Conservation (phyloP, 2,797 vertebrate genomes). For the Sciaenops ocellatus region DNA sequence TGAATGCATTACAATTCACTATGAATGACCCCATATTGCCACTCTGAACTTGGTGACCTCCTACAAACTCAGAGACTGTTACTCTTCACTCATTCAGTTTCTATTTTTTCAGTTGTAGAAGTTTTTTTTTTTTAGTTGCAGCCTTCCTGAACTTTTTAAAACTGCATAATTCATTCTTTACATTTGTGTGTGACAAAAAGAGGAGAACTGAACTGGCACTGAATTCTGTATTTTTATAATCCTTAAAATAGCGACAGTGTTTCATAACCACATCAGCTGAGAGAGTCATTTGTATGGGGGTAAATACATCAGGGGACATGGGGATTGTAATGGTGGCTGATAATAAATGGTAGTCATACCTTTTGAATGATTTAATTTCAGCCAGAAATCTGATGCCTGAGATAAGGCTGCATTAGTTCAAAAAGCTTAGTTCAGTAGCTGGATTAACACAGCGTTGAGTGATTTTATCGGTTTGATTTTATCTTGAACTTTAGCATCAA, state of each 20-base stretch:
- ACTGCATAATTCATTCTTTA: neutral
- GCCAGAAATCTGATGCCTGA: neutral
- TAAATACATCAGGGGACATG: neutral
- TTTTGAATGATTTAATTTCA: neutral
- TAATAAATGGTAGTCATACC: neutral
- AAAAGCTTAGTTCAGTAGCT: neutral
- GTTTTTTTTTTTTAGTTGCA: neutral
- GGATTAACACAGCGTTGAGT: neutral
- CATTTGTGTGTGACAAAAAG: neutral
- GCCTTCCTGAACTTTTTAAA: neutral
- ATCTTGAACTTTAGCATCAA: no score
- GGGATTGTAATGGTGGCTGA: no score
- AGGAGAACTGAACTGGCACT: neutral
- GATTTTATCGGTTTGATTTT: neutral
- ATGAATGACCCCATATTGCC: neutral
- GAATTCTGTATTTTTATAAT: neutral
- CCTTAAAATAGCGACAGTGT: neutral
- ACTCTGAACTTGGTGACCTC: neutral
- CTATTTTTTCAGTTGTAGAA: neutral
- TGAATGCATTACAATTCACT: no score
- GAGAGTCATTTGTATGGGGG: neutral
- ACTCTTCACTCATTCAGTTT: neutral
- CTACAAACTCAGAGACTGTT: neutral
- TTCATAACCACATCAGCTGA: neutral
- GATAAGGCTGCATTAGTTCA: neutral